Base-by-base conservation (phyloP, 2,888 invertebrate genomes). In the Epicampocera succincta region DNA sequence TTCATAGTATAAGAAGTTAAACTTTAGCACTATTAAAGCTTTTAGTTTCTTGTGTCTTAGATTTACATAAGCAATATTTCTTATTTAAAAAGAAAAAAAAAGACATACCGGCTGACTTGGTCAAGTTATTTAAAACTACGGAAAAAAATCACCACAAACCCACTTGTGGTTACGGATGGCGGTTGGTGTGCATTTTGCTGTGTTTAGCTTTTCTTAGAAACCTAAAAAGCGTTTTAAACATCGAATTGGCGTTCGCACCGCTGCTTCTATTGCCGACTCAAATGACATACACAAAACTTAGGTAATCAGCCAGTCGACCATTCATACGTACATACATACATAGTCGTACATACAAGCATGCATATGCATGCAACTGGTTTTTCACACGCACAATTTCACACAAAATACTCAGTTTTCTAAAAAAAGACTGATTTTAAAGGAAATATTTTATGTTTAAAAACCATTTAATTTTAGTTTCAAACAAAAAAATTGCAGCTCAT, bases 371-470 rank as follows among this genome's bases (percentile, higher is more conserved):
- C 48, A 78, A 82, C 82, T 58, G 65, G 73, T 78, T 78, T 82
- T 78, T 74, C 73, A 73, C 77, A 82, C 81, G 81, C 81, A 82
- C 77, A 82, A 82, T 82, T 82, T 73, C 81, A 74, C 77, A 77
- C 52, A 77, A 58, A 69, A 63, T 58, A 58, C 33, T 40, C 9
- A 44, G 40, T 63, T 76, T 72, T 76, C 66, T 71, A 54, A 68
- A 69, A 71, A 58, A 33, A 25, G 33, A n/a, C n/a, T 13, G 19
- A 33, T 38, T 68, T 19, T 54, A 61, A 68, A 61, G 69, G 69
- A 69, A 76, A 69, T 46, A 40, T 68, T 54, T 3, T 29, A 29
- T 12, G 29, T 38, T 33, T 44, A 46, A 40, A 54, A 68, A 66
- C 58, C 21, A 40, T 46, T 21, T 40, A 12, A 25, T 17, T 33